These are phyloP conservation scores for Neolamprologus cancellatus DNA, from an alignment of 2,113 vertebrate species.

Conservation along the genomic window DNA sequence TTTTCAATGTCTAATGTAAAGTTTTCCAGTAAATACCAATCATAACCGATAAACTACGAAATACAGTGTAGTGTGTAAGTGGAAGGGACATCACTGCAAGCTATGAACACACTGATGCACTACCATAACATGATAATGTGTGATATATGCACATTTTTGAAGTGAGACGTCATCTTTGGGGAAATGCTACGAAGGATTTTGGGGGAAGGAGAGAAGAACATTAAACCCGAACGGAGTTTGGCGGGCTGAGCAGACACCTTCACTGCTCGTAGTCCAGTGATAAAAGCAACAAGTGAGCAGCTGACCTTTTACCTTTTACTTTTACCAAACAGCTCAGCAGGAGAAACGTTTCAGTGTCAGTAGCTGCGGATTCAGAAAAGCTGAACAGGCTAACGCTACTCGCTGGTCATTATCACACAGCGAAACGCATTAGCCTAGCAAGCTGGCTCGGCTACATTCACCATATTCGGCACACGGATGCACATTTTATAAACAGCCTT, in stretches of 20 bases:
- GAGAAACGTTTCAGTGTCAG: background rate
- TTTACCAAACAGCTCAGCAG: background rate
- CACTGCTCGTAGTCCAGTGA: background rate
- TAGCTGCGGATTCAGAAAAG: background rate
- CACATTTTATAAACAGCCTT: rapidly evolving
- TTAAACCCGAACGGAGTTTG: background rate
- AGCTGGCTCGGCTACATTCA: background rate
- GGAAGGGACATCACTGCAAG: background rate
- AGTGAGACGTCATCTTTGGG: background rate
- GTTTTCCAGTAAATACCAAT: background rate
- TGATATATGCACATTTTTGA: background rate
- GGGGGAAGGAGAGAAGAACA: background rate
- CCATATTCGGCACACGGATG: background rate
- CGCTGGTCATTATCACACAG: background rate
- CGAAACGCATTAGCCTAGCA: background rate
- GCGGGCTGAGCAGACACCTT: background rate
- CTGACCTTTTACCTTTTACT: background rate
- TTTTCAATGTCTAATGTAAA: background rate
- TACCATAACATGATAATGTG: background rate
- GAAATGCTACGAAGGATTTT: rapidly evolving
- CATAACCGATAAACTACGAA: rapidly evolving
- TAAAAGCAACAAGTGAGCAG: conserved; percentile 13
- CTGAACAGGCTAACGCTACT: background rate
- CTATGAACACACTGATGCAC: background rate
- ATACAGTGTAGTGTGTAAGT: background rate